Evolutionary conservation across 1,140 invertebrate genomes (phyloP), one percentile per base, ranked within the genome.

Genomic region (Bradysia coprophila): DNA sequence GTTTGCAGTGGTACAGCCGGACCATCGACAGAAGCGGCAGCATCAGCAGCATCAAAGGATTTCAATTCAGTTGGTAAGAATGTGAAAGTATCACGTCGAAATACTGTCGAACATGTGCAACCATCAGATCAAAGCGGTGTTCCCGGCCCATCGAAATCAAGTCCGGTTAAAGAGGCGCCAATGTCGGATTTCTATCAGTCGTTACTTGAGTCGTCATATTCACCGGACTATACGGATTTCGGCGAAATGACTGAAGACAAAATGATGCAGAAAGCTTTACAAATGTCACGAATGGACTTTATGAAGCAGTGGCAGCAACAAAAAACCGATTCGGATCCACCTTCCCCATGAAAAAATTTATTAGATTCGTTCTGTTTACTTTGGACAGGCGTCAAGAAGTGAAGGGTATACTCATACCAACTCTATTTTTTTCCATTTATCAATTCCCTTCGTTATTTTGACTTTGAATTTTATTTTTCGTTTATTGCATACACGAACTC

Each of bases 301-400:
- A 56, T 59, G 28, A n/a, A n/a, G n/a, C n/a, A n/a, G n/a, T n/a
- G n/a, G n/a, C 55, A 59, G 36, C 50, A 59, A 41, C 56, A 57
- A 33, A 55, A 57, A 44, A 13, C 24, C 24, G 24, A 28, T 13
- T 28, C 24, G 24, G 24, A 28, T 28, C 24, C 24, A 28, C 24
- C 24, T 8, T 28, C 24, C 6, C 24, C 24, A 28, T 28, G n/a
- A n/a, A n/a, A n/a, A n/a, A n/a, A n/a, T n/a, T n/a, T n/a, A n/a
- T n/a, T n/a, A n/a, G n/a, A n/a, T n/a, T n/a, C n/a, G n/a, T n/a
- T n/a, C n/a, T n/a, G n/a, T n/a, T n/a, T n/a, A n/a, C n/a, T n/a
- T n/a, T n/a, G n/a, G n/a, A n/a, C n/a, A n/a, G n/a, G n/a, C n/a
- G n/a, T n/a, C n/a, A n/a, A n/a, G n/a, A n/a, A n/a, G n/a, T n/a